A percentile compares a stretch with the other conserved stretches of the same genome.
These are phyloP conservation scores for Acrocyrtus sp. DNA, from an alignment of 2,888 invertebrate genomes.

Conservation along the genomic window DNA sequence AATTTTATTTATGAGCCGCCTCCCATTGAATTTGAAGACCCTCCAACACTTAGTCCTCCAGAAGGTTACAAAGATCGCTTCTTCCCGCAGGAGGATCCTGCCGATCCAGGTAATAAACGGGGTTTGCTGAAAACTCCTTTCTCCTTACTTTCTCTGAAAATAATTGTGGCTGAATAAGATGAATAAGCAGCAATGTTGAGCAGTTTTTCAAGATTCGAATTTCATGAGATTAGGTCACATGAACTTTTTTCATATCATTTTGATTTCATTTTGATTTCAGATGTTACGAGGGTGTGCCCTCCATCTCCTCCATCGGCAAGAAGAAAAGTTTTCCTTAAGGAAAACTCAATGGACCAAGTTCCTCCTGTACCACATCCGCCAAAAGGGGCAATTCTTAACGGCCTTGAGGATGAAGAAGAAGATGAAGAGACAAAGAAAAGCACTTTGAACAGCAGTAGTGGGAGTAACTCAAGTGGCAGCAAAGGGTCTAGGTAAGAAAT, in stretches of 20 bases:
- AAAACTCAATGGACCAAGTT: constrained; percentile 55
- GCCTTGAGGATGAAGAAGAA: constrained; percentile 47
- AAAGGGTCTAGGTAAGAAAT: constrained; percentile 60
- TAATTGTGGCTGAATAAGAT: not conserved
- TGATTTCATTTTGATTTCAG: constrained; percentile 42
- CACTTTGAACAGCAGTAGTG: constrained; percentile 47
- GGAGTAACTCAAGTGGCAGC: constrained; percentile 37
- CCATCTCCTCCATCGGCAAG: constrained; percentile 63
- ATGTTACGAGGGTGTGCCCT: constrained; percentile 62
- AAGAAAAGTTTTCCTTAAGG: constrained; percentile 62
- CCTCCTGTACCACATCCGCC: constrained; percentile 40
- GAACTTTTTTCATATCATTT: no score
- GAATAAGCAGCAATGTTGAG: not conserved
- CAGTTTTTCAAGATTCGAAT: not conserved
- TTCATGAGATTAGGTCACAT: no score
- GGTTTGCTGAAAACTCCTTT: constrained; percentile 1
- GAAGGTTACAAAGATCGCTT: constrained; percentile 87
- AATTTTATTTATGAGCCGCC: constrained; percentile 72
- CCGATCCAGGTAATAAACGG: constrained; percentile 61
- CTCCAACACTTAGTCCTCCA: constrained; percentile 88
- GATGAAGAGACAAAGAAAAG: constrained; percentile 49
- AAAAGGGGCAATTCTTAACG: constrained; percentile 47
- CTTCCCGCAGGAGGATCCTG: constrained; percentile 61
- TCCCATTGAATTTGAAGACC: constrained; percentile 75
- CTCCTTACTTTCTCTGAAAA: not conserved